A percentile compares a stretch with the other conserved stretches of the same genome.
These are phyloP conservation scores for Hippocampus mohnikei DNA, from an alignment of 2,113 vertebrate genomes.

Conservation along the genomic window DNA sequence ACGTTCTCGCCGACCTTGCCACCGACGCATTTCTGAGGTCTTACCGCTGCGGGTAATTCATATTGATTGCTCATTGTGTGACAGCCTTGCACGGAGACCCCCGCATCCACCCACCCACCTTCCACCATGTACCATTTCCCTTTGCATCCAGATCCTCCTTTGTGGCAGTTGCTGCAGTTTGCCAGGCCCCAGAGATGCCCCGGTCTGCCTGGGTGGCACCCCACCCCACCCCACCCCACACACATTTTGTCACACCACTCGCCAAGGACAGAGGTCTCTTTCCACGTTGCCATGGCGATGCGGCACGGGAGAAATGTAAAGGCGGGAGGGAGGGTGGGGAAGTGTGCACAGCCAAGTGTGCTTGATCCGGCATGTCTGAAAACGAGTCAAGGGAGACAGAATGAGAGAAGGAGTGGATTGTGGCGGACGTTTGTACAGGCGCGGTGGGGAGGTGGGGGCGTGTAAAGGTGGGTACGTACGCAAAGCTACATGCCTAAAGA, in stretches of 20 bases:
- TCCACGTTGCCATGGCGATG: conserved; percentile 77
- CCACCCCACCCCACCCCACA: conserved; percentile 22
- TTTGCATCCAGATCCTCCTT: conserved; percentile 34
- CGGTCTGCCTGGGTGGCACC: conserved; percentile 52
- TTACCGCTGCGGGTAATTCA: conserved; percentile 70
- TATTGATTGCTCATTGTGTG: conserved; percentile 74
- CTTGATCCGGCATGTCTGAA: conserved; percentile 71
- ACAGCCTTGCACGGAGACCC: conserved; percentile 41
- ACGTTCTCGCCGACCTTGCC: conserved; percentile 67
- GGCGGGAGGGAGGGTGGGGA: conserved; percentile 39
- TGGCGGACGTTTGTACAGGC: conserved; percentile 57
- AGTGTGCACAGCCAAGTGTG: conserved; percentile 73
- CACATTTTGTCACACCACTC: conserved; percentile 61
- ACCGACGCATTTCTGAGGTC: conserved; percentile 70
- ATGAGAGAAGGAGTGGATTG: conserved; percentile 9
- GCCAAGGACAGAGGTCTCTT: conserved; percentile 76
- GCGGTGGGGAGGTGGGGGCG: conserved; percentile 58
- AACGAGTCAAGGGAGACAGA: conserved; percentile 57
- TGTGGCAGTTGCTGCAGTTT: conserved; percentile 30
- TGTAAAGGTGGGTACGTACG: conserved; percentile 60
- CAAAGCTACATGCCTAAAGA: conserved; percentile 52
- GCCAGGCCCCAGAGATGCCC: conserved; percentile 44
- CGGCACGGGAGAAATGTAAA: conserved; percentile 72
- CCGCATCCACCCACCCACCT: neutral
- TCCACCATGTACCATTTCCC: conserved; percentile 48